These are phyloP conservation scores for Sapajus apella DNA, from an alignment of 2,113 vertebrate genomes.

Conservation along the genomic window DNA sequence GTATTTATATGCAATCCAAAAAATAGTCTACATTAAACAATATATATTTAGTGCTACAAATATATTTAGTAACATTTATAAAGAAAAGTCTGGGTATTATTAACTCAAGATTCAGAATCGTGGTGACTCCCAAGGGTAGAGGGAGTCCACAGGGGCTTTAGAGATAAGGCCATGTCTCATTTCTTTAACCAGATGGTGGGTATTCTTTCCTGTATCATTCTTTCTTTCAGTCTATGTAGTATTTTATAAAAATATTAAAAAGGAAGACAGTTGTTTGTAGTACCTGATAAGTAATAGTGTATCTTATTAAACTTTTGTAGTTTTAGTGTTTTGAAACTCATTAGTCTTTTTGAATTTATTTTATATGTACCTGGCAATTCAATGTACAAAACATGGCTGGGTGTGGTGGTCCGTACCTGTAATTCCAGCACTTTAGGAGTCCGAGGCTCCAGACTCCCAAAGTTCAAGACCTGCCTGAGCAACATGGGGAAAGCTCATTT, in stretches of 20 bases:
- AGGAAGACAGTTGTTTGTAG: neutral
- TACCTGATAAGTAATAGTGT: neutral
- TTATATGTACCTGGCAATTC: neutral
- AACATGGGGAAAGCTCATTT: too few species aligned
- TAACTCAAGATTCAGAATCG: neutral
- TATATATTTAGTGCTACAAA: neutral
- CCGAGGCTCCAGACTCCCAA: too few species aligned
- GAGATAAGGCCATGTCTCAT: neutral
- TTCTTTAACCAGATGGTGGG: neutral
- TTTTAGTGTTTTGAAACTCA: neutral
- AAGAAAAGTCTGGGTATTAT: neutral
- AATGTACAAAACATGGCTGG: neutral
- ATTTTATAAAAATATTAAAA: slow-evolving; percentile 25
- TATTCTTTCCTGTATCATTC: neutral
- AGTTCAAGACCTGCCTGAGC: too few species aligned
- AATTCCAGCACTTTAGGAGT: too few species aligned
- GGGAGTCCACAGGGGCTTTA: neutral
- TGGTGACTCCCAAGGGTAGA: neutral
- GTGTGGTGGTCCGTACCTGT: too few species aligned
- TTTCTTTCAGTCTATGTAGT: neutral
- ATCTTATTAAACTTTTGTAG: neutral
- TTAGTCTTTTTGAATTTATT: neutral
- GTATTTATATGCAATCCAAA: neutral
- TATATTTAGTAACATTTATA: neutral
- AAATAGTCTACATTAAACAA: neutral